A percentile compares a stretch with the other conserved stretches of the same genome.
These are phyloP conservation scores for Lomographa bimaculata DNA, from an alignment of 2,888 invertebrate species.

Conservation along the genomic window DNA sequence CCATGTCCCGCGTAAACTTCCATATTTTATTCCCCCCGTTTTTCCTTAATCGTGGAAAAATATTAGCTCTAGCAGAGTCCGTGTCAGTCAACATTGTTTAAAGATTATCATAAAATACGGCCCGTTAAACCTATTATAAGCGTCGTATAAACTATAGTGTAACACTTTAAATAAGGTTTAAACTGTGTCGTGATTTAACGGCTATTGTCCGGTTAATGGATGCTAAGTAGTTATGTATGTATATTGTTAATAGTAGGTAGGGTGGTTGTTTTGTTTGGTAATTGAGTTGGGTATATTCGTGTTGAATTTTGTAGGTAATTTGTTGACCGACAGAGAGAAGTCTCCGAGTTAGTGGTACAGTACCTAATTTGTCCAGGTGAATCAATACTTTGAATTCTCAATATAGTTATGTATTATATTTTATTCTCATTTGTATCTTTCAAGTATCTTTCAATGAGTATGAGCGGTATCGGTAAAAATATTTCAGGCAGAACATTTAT, in stretches of 20 bases:
- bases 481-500: too few relatives aligned
- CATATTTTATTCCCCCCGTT: conserved; percentile 7
- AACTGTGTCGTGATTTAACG: conserved; percentile 23
- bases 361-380: too few relatives aligned
- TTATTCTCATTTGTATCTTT: too few relatives aligned
- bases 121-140: conserved; percentile 24
- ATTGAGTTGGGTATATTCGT: conserved; percentile 1
- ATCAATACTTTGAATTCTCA: too few relatives aligned
- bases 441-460: too few relatives aligned
- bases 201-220: conserved; percentile 20
- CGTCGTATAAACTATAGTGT: conserved; percentile 14
- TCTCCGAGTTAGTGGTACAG: too few relatives aligned
- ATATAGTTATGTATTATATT: too few relatives aligned
- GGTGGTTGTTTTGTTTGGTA: conserved; percentile 1
- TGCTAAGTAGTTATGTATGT: conserved; percentile 12
- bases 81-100: conserved; percentile 22
- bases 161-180: conserved; percentile 15
- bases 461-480: too few relatives aligned
- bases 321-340: too few relatives aligned
- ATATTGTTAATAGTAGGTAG: conserved; percentile 1
- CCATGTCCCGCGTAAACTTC: neutral
- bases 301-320: neutral
- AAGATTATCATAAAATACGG: conserved; percentile 41
- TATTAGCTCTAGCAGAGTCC: conserved; percentile 13
- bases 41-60: conserved; percentile 22